A percentile compares a stretch with the other conserved stretches of the same genome.
Evolutionary conservation across 2,113 vertebrate species (phyloP).

Genomic region (Trematomus loennbergii): DNA sequence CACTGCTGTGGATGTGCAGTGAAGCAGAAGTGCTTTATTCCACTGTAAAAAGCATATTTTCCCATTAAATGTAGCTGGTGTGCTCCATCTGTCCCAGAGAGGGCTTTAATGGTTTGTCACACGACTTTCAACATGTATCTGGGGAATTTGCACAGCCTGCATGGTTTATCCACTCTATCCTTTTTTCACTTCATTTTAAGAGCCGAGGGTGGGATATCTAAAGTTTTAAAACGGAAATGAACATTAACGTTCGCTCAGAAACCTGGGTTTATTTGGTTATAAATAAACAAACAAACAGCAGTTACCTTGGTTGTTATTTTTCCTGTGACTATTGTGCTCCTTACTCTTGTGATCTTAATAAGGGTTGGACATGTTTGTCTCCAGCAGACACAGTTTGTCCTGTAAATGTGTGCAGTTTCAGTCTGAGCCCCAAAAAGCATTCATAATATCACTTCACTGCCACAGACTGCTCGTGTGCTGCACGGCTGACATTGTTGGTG

Average conservation of each 20-base stretch:
- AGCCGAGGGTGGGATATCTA: too few relatives aligned
- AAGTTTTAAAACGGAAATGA: not conserved
- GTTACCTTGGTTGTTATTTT: too few relatives aligned
- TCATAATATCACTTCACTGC: too few relatives aligned
- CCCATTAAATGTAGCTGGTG: slow-evolving; percentile 37
- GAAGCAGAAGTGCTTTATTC: slow-evolving; percentile 49
- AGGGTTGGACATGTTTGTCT: too few relatives aligned
- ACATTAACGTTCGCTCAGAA: not conserved
- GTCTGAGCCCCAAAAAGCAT: too few relatives aligned
- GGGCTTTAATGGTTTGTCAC: slow-evolving; percentile 43
- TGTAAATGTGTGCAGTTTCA: too few relatives aligned
- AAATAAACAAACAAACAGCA: not conserved
- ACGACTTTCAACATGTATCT: slow-evolving; percentile 24
- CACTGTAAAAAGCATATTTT: slow-evolving; percentile 38
- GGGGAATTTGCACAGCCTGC: not conserved
- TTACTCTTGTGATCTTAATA: too few relatives aligned
- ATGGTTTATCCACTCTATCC: not conserved
- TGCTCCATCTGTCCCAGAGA: slow-evolving; percentile 42
- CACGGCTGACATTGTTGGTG: too few relatives aligned
- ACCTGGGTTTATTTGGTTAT: not conserved
- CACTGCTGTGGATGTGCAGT: slow-evolving; percentile 38
- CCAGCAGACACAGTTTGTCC: too few relatives aligned
- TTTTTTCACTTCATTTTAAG: not conserved
- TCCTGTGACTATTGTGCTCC: too few relatives aligned
- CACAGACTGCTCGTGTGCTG: too few relatives aligned